Percentiles rank a stretch among this genome's conserved stretches.
These are phyloP conservation scores for Agrilus mali DNA, from an alignment of 2,888 invertebrate genomes.

Conservation along the genomic window DNA sequence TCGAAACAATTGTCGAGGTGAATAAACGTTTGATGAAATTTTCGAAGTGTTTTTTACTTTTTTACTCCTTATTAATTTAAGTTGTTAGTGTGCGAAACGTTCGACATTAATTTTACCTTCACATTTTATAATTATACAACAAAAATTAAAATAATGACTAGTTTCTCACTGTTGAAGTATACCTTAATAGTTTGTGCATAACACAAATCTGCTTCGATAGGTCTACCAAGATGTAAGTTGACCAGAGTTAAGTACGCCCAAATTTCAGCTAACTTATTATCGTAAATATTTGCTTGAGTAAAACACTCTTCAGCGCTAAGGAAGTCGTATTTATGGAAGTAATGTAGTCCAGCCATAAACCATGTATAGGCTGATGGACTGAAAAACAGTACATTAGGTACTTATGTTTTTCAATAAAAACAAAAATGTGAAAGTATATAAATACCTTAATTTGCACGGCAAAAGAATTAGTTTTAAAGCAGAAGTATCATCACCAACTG, in stretches of 20 bases:
- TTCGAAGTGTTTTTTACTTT: no score
- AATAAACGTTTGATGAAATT: no score
- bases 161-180: not conserved
- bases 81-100: no score
- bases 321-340: slow-evolving; percentile 25
- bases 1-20: no score
- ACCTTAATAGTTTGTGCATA: slow-evolving; percentile 26
- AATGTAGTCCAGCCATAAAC: slow-evolving; percentile 19
- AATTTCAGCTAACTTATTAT: slow-evolving; percentile 26
- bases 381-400: not conserved
- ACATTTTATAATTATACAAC: no score
- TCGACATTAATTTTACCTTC: no score
- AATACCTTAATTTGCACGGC: slow-evolving; percentile 21
- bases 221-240: slow-evolving; percentile 25
- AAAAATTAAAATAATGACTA: not conserved
- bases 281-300: slow-evolving; percentile 27
- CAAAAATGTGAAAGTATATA: no score
- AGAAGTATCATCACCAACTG: slow-evolving; percentile 20
- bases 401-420: no score
- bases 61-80: no score
- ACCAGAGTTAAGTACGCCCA: slow-evolving; percentile 31
- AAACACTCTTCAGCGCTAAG: slow-evolving; percentile 32
- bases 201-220: slow-evolving; percentile 28
- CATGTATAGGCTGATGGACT: slow-evolving; percentile 29
- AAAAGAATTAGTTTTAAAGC: slow-evolving; percentile 26